phyloP scores from a whole-genome alignment of 2,797 vertebrate genomes.

The Mormyrus proboscirostris region DNA sequence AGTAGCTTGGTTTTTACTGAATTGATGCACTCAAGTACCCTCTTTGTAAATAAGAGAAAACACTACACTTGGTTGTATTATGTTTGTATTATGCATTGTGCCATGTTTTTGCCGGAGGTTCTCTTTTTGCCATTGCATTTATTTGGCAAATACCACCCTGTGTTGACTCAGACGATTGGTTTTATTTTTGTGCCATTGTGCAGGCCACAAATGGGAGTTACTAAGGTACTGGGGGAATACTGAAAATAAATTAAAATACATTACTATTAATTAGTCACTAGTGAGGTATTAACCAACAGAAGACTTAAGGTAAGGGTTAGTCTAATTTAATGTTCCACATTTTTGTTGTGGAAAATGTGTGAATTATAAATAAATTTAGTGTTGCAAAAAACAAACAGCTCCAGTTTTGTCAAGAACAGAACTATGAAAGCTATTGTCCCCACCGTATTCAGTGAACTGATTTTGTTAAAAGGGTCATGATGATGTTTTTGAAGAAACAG shows the following conservation, averaged over 20 bases:
- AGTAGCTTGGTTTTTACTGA: neutral
- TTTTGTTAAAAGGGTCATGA: neutral
- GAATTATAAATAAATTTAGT: neutral
- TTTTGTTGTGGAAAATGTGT: neutral
- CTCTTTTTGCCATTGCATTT: neutral
- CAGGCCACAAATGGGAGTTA: neutral
- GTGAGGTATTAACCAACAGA: neutral
- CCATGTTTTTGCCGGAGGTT: neutral
- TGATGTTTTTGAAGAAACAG: neutral
- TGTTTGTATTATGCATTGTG: neutral
- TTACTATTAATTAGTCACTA: neutral
- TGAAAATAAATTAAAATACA: neutral
- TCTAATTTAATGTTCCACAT: neutral
- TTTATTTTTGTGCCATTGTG: neutral
- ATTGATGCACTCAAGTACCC: neutral
- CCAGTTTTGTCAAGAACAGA: neutral
- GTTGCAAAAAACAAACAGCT: neutral
- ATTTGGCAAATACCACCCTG: neutral
- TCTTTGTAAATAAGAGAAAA: neutral
- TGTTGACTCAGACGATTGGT: neutral
- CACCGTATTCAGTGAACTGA: neutral
- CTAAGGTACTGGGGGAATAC: neutral
- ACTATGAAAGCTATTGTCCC: neutral
- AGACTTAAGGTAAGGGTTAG: neutral
- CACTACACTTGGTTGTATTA: neutral